Evolutionary conservation across 2,888 invertebrate genomes (phyloP).

Genomic region (Argyresthia goedartella): DNA sequence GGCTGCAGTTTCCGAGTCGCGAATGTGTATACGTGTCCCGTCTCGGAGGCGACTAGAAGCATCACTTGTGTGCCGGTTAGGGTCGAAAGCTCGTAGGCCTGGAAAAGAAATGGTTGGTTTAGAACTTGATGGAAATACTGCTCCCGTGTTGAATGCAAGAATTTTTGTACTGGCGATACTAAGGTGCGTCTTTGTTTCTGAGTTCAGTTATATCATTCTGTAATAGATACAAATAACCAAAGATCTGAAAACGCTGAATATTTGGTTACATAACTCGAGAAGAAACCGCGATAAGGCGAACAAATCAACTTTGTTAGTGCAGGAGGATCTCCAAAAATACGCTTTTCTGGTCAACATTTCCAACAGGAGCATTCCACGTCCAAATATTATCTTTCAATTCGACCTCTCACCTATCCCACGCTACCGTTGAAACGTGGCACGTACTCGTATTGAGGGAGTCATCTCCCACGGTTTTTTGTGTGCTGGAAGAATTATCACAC

Average conservation of each 20-base stretch:
- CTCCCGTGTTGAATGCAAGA: neutral
- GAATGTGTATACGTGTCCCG: conserved; percentile 99
- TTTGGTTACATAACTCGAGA: too few relatives aligned
- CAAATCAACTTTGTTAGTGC: too few relatives aligned
- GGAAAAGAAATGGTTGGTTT: conserved; percentile 19
- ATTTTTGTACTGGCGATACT: neutral
- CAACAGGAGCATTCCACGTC: neutral
- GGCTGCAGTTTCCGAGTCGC: conserved; percentile 98
- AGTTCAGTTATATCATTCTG: too few relatives aligned
- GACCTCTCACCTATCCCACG: conserved; percentile 67
- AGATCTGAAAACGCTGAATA: too few relatives aligned
- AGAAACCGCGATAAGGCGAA: too few relatives aligned
- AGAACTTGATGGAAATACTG: conserved; percentile 1
- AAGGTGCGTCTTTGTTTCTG: too few relatives aligned
- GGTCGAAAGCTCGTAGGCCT: conserved; percentile 99
- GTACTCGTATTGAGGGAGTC: conserved; percentile 53
- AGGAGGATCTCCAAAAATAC: too few relatives aligned
- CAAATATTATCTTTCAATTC: too few relatives aligned
- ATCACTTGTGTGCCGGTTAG: conserved; percentile 99
- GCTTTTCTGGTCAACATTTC: neutral
- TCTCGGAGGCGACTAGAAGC: conserved; percentile 98
- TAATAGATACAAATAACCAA: too few relatives aligned
- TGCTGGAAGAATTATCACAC: conserved; percentile 64
- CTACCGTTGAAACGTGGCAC: conserved; percentile 50
- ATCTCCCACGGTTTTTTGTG: conserved; percentile 60